phyloP scores from a whole-genome alignment of 2,888 invertebrate species.

The Scelioninae gen. 1 region DNA sequence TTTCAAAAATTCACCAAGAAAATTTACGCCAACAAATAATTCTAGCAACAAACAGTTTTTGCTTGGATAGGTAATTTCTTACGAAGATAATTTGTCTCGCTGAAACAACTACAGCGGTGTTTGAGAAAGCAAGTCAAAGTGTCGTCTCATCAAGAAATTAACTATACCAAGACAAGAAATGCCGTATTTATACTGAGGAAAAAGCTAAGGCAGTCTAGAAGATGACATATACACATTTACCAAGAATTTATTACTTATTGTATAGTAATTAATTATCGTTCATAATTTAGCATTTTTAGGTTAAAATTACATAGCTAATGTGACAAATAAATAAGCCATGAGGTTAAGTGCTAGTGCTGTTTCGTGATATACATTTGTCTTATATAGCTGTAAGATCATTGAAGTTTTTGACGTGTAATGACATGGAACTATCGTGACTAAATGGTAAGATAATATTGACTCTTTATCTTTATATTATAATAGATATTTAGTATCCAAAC shows the following conservation, averaged over 20 bases:
- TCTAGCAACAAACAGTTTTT: conserved; percentile 30
- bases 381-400: background rate
- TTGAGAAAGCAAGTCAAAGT: conserved; percentile 67
- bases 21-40: conserved; percentile 5
- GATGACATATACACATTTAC: conserved; percentile 24
- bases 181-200: conserved; percentile 37
- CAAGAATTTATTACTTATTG: conserved; percentile 30
- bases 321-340: conserved; percentile 13
- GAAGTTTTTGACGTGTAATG: conserved; percentile 3
- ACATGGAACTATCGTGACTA: conserved; percentile 1
- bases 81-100: conserved; percentile 46
- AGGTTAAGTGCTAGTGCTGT: conserved; percentile 17
- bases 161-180: conserved; percentile 50
- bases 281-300: conserved; percentile 33
- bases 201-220: conserved; percentile 45
- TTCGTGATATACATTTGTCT: background rate
- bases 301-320: conserved; percentile 10
- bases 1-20: background rate
- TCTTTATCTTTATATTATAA: conserved; percentile 42
- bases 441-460: conserved; percentile 8
- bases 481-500: conserved; percentile 21
- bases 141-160: conserved; percentile 68
- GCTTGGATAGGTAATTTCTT: conserved; percentile 39
- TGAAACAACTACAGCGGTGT: conserved; percentile 57
- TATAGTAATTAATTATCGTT: conserved; percentile 46